Evolutionary conservation across 1,140 invertebrate genomes (phyloP), one percentile per base, ranked within the genome.

Genomic region (Neodiprion lecontei): DNA sequence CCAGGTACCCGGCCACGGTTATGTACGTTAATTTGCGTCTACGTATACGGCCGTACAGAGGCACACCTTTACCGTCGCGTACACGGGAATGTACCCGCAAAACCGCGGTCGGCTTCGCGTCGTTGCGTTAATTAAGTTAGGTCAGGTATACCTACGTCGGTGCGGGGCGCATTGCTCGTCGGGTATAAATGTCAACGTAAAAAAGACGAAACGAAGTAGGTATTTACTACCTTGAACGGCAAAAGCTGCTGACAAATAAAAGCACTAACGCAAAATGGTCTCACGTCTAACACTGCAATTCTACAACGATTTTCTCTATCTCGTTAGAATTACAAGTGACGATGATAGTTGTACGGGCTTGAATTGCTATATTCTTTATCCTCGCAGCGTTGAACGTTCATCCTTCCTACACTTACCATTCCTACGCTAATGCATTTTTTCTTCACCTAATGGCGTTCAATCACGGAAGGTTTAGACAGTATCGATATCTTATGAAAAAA

Each of bases 81-180:
- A 85, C 86, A 85, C 83, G 83, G 79, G 83, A 83, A 81, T 78
- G 78, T 79, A 77, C 76, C 87, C 87, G 77, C 87, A 87, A 84
- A 87, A 79, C 82, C 83, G 85, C 80, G 87, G 86, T 86, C 76
- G 82, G 84, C 79, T 87, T 77, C 82, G 86, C 84, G 84, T 88
- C 86, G 87, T 88, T 88, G 86, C 82, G 84, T 88, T 88, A 88
- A 88, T 88, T 88, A 88, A 88, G 86, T 88, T 88, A 88, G 53
- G 53, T 61, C 53, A 61, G 53, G 53, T 61, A 61, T 61, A 61
- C 5, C 11, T 85, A 86, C 83, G 81, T 81, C 77, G 82, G 80
- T 83, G 11, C 53, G 11, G 5, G 53, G 11, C 81, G 82, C 85
- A 85, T 86, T 87, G 84, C 87, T 85, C 83, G 79, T 74, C 78